Evolutionary conservation across 2,888 invertebrate species (phyloP).

Genomic region (Ormyrus labotus): DNA sequence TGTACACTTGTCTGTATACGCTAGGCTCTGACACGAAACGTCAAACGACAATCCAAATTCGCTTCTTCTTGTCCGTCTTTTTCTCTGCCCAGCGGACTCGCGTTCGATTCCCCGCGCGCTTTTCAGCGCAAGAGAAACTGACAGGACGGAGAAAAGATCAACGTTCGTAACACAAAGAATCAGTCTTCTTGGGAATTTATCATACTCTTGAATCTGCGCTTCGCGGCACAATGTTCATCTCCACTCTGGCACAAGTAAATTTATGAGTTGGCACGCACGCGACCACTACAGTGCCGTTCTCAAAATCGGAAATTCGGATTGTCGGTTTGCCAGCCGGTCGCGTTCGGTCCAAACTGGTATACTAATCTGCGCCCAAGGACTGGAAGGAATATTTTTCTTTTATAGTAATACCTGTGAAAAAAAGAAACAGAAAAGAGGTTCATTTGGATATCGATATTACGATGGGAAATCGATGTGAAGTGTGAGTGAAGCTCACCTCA

Average conservation of each 20-base stretch:
- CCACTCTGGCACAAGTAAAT: slow-evolving; percentile 48
- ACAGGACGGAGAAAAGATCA: slow-evolving; percentile 10
- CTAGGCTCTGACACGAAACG: background rate
- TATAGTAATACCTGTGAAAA: slow-evolving; percentile 84
- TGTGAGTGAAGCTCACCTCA: slow-evolving; percentile 79
- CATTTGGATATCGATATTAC: too few species aligned
- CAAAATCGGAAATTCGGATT: slow-evolving; percentile 78
- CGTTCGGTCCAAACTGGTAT: slow-evolving; percentile 89
- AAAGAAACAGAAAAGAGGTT: background rate
- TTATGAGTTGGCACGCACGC: slow-evolving; percentile 45
- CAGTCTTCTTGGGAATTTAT: slow-evolving; percentile 50
- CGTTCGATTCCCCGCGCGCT: background rate
- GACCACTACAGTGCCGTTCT: slow-evolving; percentile 45
- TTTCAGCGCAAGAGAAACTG: background rate
- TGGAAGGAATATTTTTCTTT: slow-evolving; percentile 84
- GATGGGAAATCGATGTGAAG: slow-evolving; percentile 30
- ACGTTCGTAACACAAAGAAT: slow-evolving; percentile 27
- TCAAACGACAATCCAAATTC: slow-evolving; percentile 7
- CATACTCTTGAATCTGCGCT: slow-evolving; percentile 24
- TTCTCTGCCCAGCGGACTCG: background rate
- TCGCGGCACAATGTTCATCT: background rate
- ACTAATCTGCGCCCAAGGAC: slow-evolving; percentile 87
- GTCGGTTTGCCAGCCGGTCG: slow-evolving; percentile 85
- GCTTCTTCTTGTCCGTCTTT: background rate
- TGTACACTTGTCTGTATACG: slow-evolving; percentile 30